Conservation (phyloP, 1,140 invertebrate genomes). For the Matsumurasca onukii region DNA sequence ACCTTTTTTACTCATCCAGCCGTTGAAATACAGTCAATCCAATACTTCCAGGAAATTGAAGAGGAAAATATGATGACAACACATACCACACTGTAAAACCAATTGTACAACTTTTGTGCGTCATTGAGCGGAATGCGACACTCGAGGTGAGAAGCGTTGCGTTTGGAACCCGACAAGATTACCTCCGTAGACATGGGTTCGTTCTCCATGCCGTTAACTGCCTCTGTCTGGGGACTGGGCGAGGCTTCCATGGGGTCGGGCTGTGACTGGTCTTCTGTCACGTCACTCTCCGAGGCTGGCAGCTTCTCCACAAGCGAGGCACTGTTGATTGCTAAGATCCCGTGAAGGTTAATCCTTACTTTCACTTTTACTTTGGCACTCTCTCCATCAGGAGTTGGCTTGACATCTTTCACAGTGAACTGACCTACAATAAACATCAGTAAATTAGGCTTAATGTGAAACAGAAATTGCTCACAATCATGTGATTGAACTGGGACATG, state of each 20-base stretch:
- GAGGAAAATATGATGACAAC: not conserved
- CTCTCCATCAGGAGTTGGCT: slow-evolving; percentile 82
- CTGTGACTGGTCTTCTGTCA: slow-evolving; percentile 51
- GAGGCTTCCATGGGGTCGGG: slow-evolving; percentile 34
- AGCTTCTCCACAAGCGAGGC: slow-evolving; percentile 86
- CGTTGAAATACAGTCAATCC: not conserved
- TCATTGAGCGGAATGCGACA: slow-evolving; percentile 8
- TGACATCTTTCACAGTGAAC: slow-evolving; percentile 83
- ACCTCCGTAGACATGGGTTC: slow-evolving; percentile 24
- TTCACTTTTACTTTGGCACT: slow-evolving; percentile 94
- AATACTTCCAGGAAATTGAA: too few species aligned
- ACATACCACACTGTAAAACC: slow-evolving; percentile 29
- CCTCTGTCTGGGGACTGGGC: slow-evolving; percentile 9
- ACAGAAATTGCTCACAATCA: too few species aligned
- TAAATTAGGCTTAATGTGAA: too few species aligned
- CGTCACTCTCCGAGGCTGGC: slow-evolving; percentile 53
- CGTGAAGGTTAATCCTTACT: slow-evolving; percentile 89
- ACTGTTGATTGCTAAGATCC: slow-evolving; percentile 82
- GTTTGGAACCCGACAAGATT: not conserved
- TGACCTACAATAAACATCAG: slow-evolving; percentile 58
- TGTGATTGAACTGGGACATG: too few species aligned
- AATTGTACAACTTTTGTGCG: slow-evolving; percentile 18
- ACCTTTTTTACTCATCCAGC: slow-evolving; percentile 12
- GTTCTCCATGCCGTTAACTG: slow-evolving; percentile 7
- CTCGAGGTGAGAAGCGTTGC: not conserved